These are phyloP conservation scores for Eumerus sabulonum DNA, from an alignment of 2,888 invertebrate species.

Conservation along the genomic window DNA sequence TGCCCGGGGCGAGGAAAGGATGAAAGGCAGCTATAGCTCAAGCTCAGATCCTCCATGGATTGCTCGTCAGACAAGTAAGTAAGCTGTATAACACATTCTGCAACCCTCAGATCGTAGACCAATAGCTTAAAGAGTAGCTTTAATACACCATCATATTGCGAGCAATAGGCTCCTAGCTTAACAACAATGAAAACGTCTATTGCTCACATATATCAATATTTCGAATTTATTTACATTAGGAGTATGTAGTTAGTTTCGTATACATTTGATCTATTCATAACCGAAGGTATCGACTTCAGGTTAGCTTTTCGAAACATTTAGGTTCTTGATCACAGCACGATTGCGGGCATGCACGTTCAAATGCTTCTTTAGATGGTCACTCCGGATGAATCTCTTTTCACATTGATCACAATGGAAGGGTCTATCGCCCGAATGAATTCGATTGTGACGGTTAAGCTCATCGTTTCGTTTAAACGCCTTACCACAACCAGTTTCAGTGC, in stretches of 20 bases:
- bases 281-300: background rate
- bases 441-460: constrained; percentile 76
- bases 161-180: no score
- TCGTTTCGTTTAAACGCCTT: constrained; percentile 76
- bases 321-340: background rate
- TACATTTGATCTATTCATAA: background rate
- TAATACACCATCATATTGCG: no score
- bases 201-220: no score
- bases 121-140: no score
- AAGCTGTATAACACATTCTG: no score
- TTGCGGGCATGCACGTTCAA: constrained; percentile 68
- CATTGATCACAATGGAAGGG: constrained; percentile 74
- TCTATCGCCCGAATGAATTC: constrained; percentile 76
- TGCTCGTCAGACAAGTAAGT: no score
- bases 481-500: constrained; percentile 64
- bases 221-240: constrained; percentile 20
- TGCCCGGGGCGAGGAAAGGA: no score
- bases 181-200: no score
- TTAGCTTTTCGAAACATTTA: constrained; percentile 9
- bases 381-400: constrained; percentile 74
- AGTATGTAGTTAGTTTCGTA: background rate
- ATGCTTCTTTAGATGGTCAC: constrained; percentile 77
- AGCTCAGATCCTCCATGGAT: no score
- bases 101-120: no score
- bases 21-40: no score